Percentiles rank a stretch among this genome's conserved stretches.
Evolutionary conservation across 2,797 vertebrate genomes (phyloP).

Genomic region (Fratercula arctica): DNA sequence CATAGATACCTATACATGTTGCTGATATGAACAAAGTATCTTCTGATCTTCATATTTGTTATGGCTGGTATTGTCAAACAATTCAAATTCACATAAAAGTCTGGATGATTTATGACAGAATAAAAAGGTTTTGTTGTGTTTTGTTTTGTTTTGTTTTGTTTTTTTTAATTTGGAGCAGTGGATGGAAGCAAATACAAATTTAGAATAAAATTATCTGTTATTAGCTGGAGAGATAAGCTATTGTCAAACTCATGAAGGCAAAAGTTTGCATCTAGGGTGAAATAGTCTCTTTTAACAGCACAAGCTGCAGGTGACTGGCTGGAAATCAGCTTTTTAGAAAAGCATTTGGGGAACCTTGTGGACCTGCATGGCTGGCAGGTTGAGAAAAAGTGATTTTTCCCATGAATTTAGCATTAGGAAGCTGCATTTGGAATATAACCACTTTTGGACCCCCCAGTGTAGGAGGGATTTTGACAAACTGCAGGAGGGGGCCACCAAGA

Average conservation of each 20-base stretch:
- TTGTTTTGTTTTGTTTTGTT: background rate
- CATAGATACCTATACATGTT: background rate
- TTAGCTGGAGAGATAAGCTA: background rate
- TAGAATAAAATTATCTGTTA: background rate
- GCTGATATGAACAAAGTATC: background rate
- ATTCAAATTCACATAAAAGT: background rate
- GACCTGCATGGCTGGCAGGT: background rate
- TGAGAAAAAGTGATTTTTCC: background rate
- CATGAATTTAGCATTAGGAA: background rate
- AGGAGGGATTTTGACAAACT: background rate
- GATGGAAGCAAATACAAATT: background rate
- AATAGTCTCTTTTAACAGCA: background rate
- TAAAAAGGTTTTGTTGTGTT: background rate
- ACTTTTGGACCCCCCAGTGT: background rate
- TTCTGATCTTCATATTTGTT: background rate
- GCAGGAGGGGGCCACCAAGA: background rate
- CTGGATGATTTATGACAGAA: background rate
- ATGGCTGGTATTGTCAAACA: background rate
- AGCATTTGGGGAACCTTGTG: background rate
- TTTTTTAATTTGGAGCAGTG: background rate
- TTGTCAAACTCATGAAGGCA: background rate
- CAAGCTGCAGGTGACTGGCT: background rate
- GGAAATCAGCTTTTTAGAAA: background rate
- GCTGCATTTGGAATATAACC: background rate
- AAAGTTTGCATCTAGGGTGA: background rate